phyloP scores from a whole-genome alignment of 2,888 invertebrate genomes.

The Muschampia plurimacula region DNA sequence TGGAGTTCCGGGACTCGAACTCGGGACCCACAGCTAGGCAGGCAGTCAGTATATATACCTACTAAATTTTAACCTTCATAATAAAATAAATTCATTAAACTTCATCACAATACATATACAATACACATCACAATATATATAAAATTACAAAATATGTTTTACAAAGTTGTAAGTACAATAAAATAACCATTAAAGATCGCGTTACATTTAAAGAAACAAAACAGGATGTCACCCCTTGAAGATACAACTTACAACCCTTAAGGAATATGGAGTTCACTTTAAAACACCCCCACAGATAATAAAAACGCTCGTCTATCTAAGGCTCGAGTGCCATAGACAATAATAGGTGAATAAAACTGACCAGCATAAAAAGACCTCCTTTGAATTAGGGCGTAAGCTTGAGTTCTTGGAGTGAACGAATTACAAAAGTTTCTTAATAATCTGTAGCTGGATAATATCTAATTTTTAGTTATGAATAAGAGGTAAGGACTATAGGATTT shows the following conservation, averaged over 20 bases:
- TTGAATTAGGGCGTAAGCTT: background rate
- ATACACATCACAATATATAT: no score
- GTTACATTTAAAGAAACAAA: slow-evolving; percentile 45
- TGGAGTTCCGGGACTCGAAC: no score
- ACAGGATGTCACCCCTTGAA: slow-evolving; percentile 49
- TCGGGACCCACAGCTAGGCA: no score
- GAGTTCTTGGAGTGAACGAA: background rate
- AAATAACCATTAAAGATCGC: slow-evolving; percentile 35
- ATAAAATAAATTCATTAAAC: no score
- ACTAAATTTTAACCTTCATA: no score
- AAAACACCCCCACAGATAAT: slow-evolving; percentile 81
- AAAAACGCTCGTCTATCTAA: slow-evolving; percentile 77
- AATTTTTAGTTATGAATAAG: no score
- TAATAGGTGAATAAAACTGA: slow-evolving; percentile 65
- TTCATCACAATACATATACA: no score
- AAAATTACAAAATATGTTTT: no score
- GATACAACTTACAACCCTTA: slow-evolving; percentile 66
- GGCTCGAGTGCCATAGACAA: slow-evolving; percentile 73
- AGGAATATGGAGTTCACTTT: slow-evolving; percentile 68
- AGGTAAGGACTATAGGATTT: no score
- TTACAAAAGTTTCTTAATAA: background rate
- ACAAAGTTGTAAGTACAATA: slow-evolving; percentile 17
- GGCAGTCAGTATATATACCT: no score
- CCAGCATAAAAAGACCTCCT: slow-evolving; percentile 55
- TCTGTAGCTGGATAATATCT: no score